Evolutionary conservation across 2,797 vertebrate species (phyloP).

Genomic region (Rhadinocentrus ornatus): DNA sequence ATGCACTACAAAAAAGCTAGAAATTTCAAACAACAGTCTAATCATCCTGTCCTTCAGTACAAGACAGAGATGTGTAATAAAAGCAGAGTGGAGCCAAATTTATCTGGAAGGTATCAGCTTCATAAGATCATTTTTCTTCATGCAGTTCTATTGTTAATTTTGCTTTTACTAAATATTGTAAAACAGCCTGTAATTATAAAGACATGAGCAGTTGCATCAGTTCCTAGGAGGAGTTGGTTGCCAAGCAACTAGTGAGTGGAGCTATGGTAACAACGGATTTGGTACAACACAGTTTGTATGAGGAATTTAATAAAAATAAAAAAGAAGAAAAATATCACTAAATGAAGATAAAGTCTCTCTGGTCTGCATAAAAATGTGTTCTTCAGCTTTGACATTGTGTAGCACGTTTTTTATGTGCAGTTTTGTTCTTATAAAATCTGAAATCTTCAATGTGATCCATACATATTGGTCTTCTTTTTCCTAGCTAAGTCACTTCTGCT

Average conservation of each 20-base stretch:
- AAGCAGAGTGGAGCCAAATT: background rate
- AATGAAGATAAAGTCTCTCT: constrained; percentile 52
- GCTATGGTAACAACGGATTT: constrained; percentile 74
- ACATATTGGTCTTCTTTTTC: background rate
- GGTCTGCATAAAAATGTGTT: background rate
- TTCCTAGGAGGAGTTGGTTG: constrained; percentile 79
- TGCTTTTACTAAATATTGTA: constrained; percentile 73
- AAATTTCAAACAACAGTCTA: background rate
- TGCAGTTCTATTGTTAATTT: constrained; percentile 48
- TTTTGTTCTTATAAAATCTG: constrained; percentile 19
- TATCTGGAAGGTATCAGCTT: constrained; percentile 18
- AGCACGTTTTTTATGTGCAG: background rate
- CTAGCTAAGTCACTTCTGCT: background rate
- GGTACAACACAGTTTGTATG: constrained; percentile 54
- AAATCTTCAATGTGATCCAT: constrained; percentile 12
- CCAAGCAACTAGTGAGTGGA: constrained; percentile 79
- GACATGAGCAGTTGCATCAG: constrained; percentile 71
- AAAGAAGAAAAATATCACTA: constrained; percentile 33
- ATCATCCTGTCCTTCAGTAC: background rate
- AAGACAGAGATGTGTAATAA: background rate
- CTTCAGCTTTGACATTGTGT: constrained; percentile 6
- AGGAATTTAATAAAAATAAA: constrained; percentile 11
- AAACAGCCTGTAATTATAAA: constrained; percentile 75
- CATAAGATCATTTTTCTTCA: constrained; percentile 54
- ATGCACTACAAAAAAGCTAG: constrained; percentile 1